Conservation (phyloP, 2,797 vertebrate genomes). For the Siniperca obscura region DNA sequence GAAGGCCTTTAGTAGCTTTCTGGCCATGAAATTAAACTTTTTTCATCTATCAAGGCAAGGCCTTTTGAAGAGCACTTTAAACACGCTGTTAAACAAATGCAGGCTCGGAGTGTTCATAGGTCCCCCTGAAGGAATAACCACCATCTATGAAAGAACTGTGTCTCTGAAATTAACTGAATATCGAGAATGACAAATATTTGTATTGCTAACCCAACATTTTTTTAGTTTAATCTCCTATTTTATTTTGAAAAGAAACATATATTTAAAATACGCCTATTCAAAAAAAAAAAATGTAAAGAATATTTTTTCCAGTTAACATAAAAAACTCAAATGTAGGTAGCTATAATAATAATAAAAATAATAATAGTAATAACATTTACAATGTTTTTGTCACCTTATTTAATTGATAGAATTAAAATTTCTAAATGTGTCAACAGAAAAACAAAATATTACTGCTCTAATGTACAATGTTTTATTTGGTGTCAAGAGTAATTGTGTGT, state of each 20-base stretch:
- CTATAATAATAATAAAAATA: not conserved
- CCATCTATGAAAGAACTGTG: not conserved
- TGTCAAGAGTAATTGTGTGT: not conserved
- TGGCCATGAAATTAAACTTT: not conserved
- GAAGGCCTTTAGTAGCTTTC: not conserved
- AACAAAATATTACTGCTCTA: not conserved
- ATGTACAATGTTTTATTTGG: not conserved
- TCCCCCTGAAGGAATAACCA: not conserved
- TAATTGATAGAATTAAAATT: not conserved
- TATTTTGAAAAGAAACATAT: not conserved
- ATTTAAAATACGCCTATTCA: not conserved
- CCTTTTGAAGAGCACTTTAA: constrained; percentile 20
- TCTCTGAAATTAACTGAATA: not conserved
- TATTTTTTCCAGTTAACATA: not conserved
- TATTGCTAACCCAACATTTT: not conserved
- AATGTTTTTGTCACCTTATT: not conserved
- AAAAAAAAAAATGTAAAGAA: not conserved
- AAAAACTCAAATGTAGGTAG: not conserved
- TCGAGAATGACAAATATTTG: not conserved
- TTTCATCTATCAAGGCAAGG: not conserved
- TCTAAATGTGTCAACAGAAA: not conserved
- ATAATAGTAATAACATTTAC: not conserved
- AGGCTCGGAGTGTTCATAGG: constrained; percentile 7
- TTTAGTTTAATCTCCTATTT: not conserved
- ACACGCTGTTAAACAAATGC: not conserved